phyloP scores from a whole-genome alignment of 2,888 invertebrate species.

The Scaptomyza parva region DNA sequence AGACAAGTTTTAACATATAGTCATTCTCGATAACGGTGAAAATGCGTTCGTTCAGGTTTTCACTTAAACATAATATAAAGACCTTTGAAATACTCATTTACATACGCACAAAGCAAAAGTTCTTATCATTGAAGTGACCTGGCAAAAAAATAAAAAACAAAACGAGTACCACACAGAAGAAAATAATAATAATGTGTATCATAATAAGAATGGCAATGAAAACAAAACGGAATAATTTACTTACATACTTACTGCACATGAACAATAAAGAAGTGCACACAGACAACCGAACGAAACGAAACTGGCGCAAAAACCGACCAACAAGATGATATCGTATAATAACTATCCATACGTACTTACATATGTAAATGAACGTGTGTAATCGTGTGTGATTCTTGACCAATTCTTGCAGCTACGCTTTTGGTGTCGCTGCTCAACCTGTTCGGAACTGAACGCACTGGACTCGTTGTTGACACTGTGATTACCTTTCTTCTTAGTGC shows the following conservation, averaged over 20 bases:
- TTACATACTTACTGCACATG: constrained; percentile 28
- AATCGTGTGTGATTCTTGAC: constrained; percentile 46
- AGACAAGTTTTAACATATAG: constrained; percentile 14
- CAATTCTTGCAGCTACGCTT: constrained; percentile 35
- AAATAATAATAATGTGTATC: constrained; percentile 23
- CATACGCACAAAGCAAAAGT: constrained; percentile 35
- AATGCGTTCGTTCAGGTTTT: constrained; percentile 22
- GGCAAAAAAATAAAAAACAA: constrained; percentile 39
- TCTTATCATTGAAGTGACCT: constrained; percentile 58
- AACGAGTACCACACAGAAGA: constrained; percentile 28
- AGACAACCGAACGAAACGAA: constrained; percentile 40
- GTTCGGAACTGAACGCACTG: constrained; percentile 61
- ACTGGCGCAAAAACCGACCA: constrained; percentile 47
- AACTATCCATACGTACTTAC: constrained; percentile 5
- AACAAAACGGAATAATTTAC: constrained; percentile 63
- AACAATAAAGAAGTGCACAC: constrained; percentile 38
- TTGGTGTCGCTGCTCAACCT: constrained; percentile 65
- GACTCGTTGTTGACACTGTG: constrained; percentile 65
- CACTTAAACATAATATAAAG: constrained; percentile 40
- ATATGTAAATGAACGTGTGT: not conserved
- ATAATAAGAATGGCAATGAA: constrained; percentile 61
- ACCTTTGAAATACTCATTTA: constrained; percentile 35
- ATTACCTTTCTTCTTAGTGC: constrained; percentile 75
- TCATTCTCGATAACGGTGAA: constrained; percentile 21
- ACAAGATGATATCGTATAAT: constrained; percentile 38